phyloP scores from a whole-genome alignment of 2,888 invertebrate genomes.

The Drosophila kuntzei region DNA sequence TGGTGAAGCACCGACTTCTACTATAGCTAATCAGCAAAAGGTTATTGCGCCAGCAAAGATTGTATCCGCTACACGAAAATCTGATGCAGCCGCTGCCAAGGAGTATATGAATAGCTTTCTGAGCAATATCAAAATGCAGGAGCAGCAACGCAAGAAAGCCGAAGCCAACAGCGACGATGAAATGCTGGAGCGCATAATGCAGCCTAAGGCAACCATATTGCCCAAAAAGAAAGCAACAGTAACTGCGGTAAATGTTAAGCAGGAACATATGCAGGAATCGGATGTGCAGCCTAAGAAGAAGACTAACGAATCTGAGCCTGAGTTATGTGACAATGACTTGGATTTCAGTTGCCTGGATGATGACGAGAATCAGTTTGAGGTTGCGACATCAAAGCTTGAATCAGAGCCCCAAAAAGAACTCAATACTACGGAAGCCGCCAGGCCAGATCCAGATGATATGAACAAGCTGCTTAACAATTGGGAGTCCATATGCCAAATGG shows the following conservation, averaged over 20 bases:
- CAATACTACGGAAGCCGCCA: conserved; percentile 1
- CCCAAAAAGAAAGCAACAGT: conserved; percentile 38
- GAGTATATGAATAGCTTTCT: conserved; percentile 85
- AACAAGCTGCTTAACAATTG: conserved; percentile 83
- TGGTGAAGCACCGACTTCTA: conserved; percentile 3
- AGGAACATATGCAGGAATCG: conserved; percentile 4
- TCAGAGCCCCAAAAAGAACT: background rate
- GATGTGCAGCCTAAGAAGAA: conserved; percentile 7
- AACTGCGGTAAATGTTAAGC: conserved; percentile 24
- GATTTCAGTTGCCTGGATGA: conserved; percentile 84
- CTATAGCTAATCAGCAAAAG: conserved; percentile 26
- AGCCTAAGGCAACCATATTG: conserved; percentile 65
- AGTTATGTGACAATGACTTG: conserved; percentile 76
- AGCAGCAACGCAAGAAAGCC: conserved; percentile 66
- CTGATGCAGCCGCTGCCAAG: conserved; percentile 82
- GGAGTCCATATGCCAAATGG: conserved; percentile 84
- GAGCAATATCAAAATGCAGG: conserved; percentile 81
- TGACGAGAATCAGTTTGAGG: conserved; percentile 83
- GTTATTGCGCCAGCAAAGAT: conserved; percentile 75
- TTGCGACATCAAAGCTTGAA: conserved; percentile 29
- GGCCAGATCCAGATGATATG: conserved; percentile 71
- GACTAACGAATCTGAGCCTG: conserved; percentile 20
- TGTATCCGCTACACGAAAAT: conserved; percentile 60
- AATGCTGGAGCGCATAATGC: conserved; percentile 82
- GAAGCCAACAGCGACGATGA: conserved; percentile 82